Evolutionary conservation across 1,140 invertebrate species (phyloP).

Genomic region (Oncopeltus fasciatus): DNA sequence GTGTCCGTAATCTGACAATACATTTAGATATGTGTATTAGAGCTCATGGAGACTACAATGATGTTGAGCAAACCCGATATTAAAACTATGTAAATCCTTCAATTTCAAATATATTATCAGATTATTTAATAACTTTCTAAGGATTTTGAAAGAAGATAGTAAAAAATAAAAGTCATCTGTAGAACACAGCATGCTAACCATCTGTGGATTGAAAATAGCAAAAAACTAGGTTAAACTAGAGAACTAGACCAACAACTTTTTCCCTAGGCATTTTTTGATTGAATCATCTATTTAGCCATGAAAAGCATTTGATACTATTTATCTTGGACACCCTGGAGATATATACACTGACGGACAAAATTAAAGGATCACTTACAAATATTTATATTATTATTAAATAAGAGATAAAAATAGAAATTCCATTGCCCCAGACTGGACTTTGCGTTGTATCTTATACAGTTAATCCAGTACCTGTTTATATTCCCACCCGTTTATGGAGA

Average conservation of each 20-base stretch:
- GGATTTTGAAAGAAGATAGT: not conserved
- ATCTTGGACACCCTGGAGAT: not conserved
- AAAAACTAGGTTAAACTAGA: too few species aligned
- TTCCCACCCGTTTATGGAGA: too few species aligned
- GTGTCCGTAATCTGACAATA: not conserved
- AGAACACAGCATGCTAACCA: too few species aligned
- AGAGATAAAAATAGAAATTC: too few species aligned
- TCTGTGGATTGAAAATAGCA: too few species aligned
- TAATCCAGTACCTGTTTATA: too few species aligned
- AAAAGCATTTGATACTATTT: not conserved
- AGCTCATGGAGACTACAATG: not conserved
- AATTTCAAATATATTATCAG: not conserved
- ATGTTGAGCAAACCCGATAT: not conserved
- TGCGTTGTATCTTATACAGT: too few species aligned
- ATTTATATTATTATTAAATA: too few species aligned
- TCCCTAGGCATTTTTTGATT: not conserved
- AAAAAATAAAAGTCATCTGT: not conserved
- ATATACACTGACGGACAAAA: too few species aligned
- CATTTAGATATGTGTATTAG: not conserved
- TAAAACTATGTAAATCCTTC: not conserved
- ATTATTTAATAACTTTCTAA: not conserved
- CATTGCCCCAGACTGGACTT: too few species aligned
- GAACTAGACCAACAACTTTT: not conserved
- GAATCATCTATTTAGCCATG: not conserved
- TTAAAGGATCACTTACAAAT: too few species aligned